Conservation (phyloP, 2,888 invertebrate genomes). For the Pachliopta kotzebuea region DNA sequence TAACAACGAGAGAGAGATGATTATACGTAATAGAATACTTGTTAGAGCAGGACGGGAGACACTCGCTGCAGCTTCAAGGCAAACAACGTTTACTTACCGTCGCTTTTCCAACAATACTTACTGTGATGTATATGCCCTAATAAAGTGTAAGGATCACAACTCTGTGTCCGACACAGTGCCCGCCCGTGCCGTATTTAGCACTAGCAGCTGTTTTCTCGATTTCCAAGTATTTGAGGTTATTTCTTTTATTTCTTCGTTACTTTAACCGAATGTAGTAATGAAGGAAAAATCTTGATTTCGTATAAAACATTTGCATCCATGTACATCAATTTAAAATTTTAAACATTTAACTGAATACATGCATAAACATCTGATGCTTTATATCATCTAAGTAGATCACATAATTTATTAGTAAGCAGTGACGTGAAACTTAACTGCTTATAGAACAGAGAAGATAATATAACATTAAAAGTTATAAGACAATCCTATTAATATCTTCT, state of each 20-base stretch:
- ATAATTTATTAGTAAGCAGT: no score
- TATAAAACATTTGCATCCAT: not conserved
- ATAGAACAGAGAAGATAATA: no score
- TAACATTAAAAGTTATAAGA: no score
- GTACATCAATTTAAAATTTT: not conserved
- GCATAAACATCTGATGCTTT: no score
- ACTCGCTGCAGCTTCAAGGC: conserved; percentile 64
- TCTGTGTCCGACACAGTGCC: conserved; percentile 40
- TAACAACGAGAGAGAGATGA: conserved; percentile 48
- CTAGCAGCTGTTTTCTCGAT: conserved; percentile 57
- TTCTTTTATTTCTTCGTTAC: conserved; percentile 62
- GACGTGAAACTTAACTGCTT: no score
- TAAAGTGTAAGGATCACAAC: conserved; percentile 32
- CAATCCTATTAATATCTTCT: no score
- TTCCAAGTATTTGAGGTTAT: conserved; percentile 58
- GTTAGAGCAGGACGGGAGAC: conserved; percentile 44
- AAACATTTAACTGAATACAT: no score
- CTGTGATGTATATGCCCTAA: conserved; percentile 39
- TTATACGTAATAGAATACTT: conserved; percentile 33
- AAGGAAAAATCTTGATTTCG: conserved; percentile 9
- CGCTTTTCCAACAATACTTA: conserved; percentile 58
- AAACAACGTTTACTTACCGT: conserved; percentile 70
- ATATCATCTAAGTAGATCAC: no score
- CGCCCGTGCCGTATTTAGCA: conserved; percentile 31
- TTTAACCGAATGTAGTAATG: conserved; percentile 35